Conservation (phyloP, 2,113 vertebrate species). For the Cebus imitator region DNA sequence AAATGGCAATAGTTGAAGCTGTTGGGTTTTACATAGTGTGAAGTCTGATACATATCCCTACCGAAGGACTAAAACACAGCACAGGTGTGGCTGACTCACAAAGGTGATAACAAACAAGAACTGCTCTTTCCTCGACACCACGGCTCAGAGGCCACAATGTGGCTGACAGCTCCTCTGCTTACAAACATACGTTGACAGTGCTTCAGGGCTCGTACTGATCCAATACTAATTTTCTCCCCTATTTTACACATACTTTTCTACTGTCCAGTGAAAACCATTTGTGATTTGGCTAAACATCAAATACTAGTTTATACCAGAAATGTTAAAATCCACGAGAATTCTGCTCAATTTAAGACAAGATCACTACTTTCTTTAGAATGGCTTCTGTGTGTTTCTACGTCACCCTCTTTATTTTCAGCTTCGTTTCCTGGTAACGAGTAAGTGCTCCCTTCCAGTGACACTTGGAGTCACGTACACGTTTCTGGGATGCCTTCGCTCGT, state of each 20-base stretch:
- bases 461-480: background rate
- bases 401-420: background rate
- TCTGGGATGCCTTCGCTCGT: slow-evolving; percentile 22
- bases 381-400: background rate
- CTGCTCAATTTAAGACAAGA: slow-evolving; percentile 49
- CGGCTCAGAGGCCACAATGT: slow-evolving; percentile 11
- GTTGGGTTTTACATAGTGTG: background rate
- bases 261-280: background rate
- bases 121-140: background rate
- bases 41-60: background rate
- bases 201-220: slow-evolving; percentile 51
- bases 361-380: background rate
- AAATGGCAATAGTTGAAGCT: background rate
- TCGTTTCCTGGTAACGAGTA: slow-evolving; percentile 47
- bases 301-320: slow-evolving; percentile 52
- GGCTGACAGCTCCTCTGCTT: background rate
- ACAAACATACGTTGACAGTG: slow-evolving; percentile 23
- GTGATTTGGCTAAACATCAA: slow-evolving; percentile 49
- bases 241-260: background rate
- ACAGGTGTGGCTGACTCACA: slow-evolving; percentile 54
- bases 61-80: background rate
- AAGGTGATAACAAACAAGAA: background rate
- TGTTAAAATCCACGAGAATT: slow-evolving; percentile 47
- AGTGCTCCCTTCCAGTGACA: background rate
- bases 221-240: background rate